Evolutionary conservation across 2,113 vertebrate genomes (phyloP).

Genomic region (Strix uralensis): DNA sequence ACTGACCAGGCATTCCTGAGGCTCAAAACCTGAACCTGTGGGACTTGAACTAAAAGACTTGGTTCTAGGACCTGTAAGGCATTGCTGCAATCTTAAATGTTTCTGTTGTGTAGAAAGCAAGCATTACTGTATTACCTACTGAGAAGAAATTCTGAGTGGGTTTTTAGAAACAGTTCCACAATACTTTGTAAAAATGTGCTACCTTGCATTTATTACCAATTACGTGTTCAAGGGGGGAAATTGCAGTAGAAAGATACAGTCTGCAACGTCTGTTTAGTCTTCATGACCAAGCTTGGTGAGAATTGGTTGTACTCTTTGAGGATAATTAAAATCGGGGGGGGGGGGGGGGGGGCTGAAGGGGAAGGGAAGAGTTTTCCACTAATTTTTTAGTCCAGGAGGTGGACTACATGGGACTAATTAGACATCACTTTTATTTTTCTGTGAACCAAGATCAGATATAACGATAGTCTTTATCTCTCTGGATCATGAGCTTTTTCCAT

Average conservation of each 20-base stretch:
- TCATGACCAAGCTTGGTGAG: background rate
- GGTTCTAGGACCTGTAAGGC: background rate
- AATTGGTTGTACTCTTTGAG: background rate
- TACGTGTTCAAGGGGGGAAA: background rate
- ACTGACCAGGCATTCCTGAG: background rate
- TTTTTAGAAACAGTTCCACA: background rate
- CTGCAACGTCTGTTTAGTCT: background rate
- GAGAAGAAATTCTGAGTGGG: background rate
- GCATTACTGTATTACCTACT: background rate
- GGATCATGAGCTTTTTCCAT: background rate
- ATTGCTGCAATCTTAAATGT: background rate
- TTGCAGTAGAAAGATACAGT: background rate
- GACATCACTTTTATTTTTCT: background rate
- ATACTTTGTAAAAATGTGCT: background rate
- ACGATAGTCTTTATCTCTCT: background rate
- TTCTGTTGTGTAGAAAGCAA: background rate
- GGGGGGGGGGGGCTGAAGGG: background rate
- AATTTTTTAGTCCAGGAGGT: background rate
- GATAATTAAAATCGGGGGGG: background rate
- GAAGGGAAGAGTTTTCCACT: background rate
- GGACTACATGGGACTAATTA: background rate
- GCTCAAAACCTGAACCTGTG: background rate
- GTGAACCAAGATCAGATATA: background rate
- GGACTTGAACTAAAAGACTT: background rate
- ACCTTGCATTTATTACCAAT: background rate